These are phyloP conservation scores for Xiphorhynchus erythropygius DNA, from an alignment of 2,797 vertebrate genomes.

Conservation along the genomic window DNA sequence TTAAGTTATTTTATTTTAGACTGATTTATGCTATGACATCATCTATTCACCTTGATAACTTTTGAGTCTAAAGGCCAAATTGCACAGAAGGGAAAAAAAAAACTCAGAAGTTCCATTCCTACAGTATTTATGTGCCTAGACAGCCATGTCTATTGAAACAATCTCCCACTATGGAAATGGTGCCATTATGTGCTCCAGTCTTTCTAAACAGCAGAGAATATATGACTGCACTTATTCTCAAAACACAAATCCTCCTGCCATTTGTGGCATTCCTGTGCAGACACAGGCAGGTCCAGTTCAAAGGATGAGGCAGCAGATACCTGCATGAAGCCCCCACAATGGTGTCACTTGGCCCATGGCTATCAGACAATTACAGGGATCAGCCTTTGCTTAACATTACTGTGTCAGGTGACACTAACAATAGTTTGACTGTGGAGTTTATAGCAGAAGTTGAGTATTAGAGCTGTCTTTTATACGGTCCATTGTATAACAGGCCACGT, in stretches of 20 bases:
- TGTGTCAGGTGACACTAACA: background rate
- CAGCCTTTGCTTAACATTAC: background rate
- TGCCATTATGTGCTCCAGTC: background rate
- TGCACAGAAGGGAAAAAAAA: background rate
- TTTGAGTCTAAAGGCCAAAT: background rate
- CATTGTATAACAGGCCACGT: background rate
- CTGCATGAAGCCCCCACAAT: background rate
- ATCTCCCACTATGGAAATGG: background rate
- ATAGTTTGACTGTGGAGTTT: background rate
- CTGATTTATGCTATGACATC: background rate
- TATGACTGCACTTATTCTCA: background rate
- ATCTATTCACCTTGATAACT: background rate
- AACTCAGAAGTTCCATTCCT: background rate
- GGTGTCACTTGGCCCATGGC: background rate
- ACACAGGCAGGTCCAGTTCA: background rate
- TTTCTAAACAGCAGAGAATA: background rate
- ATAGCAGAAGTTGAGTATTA: background rate
- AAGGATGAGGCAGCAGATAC: background rate
- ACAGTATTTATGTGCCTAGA: background rate
- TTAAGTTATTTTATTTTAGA: background rate
- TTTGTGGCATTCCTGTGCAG: background rate
- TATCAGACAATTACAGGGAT: background rate
- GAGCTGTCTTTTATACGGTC: background rate
- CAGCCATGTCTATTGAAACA: background rate
- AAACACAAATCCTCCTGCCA: background rate